Evolutionary conservation across 2,797 vertebrate species (phyloP).

Genomic region (Rhinichthys osculus): DNA sequence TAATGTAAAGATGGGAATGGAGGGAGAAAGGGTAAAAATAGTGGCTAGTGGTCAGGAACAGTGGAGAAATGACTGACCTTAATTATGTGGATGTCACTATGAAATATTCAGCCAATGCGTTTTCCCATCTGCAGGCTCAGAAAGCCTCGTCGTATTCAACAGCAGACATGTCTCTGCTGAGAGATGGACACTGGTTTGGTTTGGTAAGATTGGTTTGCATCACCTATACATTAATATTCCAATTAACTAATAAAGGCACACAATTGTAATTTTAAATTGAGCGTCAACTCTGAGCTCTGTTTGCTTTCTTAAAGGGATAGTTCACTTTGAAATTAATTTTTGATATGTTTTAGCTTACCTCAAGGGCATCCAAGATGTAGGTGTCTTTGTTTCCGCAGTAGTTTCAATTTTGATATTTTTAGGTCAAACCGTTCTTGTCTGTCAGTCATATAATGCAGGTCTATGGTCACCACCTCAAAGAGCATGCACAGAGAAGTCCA

Average conservation of each 20-base stretch:
- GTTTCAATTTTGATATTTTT: no score
- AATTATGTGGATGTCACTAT: conserved; percentile 58
- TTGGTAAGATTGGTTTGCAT: neutral
- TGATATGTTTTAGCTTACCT: no score
- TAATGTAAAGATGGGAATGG: conserved; percentile 36
- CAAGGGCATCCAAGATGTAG: no score
- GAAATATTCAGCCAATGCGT: conserved; percentile 54
- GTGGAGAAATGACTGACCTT: conserved; percentile 49
- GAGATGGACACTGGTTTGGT: neutral
- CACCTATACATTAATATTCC: neutral
- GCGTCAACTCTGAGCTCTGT: neutral
- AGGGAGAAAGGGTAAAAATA: conserved; percentile 44
- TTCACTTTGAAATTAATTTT: no score
- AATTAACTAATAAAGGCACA: neutral
- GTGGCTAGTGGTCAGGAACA: conserved; percentile 13
- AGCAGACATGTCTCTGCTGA: neutral
- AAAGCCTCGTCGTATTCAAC: conserved; percentile 2
- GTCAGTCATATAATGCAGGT: no score
- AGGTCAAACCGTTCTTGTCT: no score
- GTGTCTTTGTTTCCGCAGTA: no score
- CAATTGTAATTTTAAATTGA: neutral
- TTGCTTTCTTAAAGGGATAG: neutral
- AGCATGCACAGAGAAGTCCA: no score
- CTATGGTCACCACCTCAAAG: no score
- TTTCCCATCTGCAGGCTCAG: conserved; percentile 41